Conservation (phyloP, 2,113 vertebrate genomes). For the Mastomys natalensis region DNA sequence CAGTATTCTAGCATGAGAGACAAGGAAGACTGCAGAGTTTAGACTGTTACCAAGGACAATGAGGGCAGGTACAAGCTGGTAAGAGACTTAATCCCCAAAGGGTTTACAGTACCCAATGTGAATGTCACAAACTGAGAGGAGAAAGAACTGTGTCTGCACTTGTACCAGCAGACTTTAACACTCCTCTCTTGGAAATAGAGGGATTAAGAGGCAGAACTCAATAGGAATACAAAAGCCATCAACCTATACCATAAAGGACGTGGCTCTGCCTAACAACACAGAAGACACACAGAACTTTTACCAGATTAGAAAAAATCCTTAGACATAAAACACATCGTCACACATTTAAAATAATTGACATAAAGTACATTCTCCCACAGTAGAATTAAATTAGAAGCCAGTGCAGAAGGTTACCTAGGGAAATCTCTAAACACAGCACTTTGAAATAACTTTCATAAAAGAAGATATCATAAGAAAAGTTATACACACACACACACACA, state of each 20-base stretch:
- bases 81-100: neutral
- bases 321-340: neutral
- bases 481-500: neutral
- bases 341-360: neutral
- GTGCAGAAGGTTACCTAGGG: neutral
- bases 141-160: neutral
- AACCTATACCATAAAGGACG: neutral
- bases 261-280: neutral
- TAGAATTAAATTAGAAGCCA: slow-evolving; percentile 10
- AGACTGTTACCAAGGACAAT: neutral
- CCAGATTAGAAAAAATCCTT: neutral
- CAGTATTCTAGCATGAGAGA: neutral
- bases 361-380: neutral
- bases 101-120: neutral
- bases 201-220: neutral
- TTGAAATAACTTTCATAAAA: slow-evolving; percentile 7
- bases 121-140: neutral
- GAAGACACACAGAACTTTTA: neutral
- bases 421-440: neutral
- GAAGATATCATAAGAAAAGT: neutral
- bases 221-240: neutral
- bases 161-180: no score
- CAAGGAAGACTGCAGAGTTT: neutral
- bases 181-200: neutral
- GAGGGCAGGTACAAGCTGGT: neutral